phyloP scores from a whole-genome alignment of 2,888 invertebrate species.

The Aspidiotus rigidus region DNA sequence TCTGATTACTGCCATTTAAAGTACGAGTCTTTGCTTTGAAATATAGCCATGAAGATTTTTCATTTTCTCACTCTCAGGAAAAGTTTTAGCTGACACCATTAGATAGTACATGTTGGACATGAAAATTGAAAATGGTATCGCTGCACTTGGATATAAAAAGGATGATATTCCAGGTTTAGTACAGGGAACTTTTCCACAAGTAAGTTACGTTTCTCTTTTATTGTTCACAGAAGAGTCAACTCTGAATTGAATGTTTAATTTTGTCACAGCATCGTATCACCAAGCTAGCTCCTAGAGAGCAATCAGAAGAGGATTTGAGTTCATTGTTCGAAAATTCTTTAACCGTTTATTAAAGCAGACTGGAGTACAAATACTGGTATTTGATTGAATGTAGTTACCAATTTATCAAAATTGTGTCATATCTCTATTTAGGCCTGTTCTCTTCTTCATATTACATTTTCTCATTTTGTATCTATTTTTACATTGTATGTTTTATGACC shows the following conservation, averaged over 20 bases:
- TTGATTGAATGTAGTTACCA: too few species aligned
- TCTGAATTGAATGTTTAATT: slow-evolving; percentile 11
- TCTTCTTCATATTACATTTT: too few species aligned
- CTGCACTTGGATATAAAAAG: slow-evolving; percentile 60
- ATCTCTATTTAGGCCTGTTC: too few species aligned
- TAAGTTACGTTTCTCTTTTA: slow-evolving; percentile 41
- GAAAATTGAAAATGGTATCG: slow-evolving; percentile 74
- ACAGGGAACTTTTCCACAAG: slow-evolving; percentile 75
- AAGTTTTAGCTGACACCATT: slow-evolving; percentile 66
- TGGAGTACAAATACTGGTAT: too few species aligned
- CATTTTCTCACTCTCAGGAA: slow-evolving; percentile 38
- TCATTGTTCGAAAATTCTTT: slow-evolving; percentile 68
- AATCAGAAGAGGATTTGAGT: slow-evolving; percentile 67
- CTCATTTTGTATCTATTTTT: too few species aligned
- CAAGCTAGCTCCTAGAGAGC: slow-evolving; percentile 65
- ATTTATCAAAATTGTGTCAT: too few species aligned
- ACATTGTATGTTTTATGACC: too few species aligned
- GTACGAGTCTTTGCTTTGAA: not conserved
- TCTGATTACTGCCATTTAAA: too few species aligned
- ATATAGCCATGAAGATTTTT: not conserved
- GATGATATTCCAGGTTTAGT: slow-evolving; percentile 67
- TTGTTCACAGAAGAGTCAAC: too few species aligned
- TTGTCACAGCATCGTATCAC: slow-evolving; percentile 65
- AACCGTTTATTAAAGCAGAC: slow-evolving; percentile 52
- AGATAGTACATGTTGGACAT: slow-evolving; percentile 67